A percentile compares a stretch with the other conserved stretches of the same genome.
Conservation (phyloP, 2,888 invertebrate genomes). For the Ischnura elegans region DNA sequence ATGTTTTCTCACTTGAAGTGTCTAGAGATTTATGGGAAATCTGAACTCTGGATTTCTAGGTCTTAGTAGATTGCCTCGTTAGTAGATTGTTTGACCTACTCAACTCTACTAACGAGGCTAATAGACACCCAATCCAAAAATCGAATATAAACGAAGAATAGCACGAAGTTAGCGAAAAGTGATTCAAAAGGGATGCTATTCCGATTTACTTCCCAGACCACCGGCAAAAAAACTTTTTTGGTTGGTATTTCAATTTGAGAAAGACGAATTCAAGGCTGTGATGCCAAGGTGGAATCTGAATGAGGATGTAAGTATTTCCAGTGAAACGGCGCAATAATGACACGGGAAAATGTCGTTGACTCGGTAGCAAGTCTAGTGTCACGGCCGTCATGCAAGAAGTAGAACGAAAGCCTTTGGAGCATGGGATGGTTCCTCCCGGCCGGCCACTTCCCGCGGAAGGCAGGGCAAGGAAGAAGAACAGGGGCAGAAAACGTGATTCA, state of each 20-base stretch:
- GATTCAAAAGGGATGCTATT: no score
- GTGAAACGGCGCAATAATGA: background rate
- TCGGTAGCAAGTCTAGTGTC: slow-evolving; percentile 1
- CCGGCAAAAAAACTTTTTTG: no score
- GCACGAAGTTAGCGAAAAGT: no score
- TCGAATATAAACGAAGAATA: no score
- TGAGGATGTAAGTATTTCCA: background rate
- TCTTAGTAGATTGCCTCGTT: no score
- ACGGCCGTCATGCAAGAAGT: background rate
- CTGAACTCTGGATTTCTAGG: no score
- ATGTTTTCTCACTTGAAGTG: no score
- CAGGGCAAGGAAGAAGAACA: background rate
- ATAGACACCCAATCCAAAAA: no score
- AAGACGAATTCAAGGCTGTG: background rate
- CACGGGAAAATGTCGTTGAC: background rate
- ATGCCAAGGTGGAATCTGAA: background rate
- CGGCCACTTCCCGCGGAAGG: background rate
- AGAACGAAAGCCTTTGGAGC: slow-evolving; percentile 1
- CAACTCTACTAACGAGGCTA: no score
- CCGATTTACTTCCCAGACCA: no score
- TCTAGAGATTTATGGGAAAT: no score
- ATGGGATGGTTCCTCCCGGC: background rate
- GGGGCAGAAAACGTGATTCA: background rate
- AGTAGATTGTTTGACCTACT: no score
- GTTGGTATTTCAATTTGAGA: background rate